A percentile compares a stretch with the other conserved stretches of the same genome.
These are phyloP conservation scores for Carposina sasakii DNA, from an alignment of 1,140 invertebrate genomes.

Conservation along the genomic window DNA sequence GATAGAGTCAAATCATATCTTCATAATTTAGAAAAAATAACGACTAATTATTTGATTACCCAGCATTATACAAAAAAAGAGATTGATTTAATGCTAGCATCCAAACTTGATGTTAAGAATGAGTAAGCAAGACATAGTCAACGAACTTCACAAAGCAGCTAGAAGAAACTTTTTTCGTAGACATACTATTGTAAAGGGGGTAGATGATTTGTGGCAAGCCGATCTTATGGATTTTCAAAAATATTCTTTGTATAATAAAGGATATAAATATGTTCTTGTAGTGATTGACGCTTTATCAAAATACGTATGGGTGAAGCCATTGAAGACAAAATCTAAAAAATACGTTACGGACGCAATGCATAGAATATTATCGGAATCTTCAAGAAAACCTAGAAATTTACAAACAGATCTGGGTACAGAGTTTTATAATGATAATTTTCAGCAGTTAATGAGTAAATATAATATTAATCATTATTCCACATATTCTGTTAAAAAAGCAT, in stretches of 20 bases:
- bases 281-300: conserved; percentile 34
- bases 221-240: conserved; percentile 50
- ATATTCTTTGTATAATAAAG: conserved; percentile 45
- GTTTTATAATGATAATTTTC: conserved; percentile 50
- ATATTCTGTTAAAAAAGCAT: conserved; percentile 56
- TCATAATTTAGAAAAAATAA: neutral
- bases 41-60: neutral
- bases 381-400: conserved; percentile 46
- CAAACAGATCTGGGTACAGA: conserved; percentile 63
- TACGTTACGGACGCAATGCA: conserved; percentile 16
- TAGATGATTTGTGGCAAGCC: conserved; percentile 53
- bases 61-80: neutral
- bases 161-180: conserved; percentile 45
- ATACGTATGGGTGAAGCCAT: conserved; percentile 53
- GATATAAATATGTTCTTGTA: conserved; percentile 58
- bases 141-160: conserved; percentile 45
- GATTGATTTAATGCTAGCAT: neutral
- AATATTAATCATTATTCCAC: conserved; percentile 63
- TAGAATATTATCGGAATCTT: conserved; percentile 24
- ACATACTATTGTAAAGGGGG: conserved; percentile 35
- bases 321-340: conserved; percentile 62
- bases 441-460: conserved; percentile 37
- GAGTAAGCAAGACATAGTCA: conserved; percentile 24
- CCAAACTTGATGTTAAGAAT: conserved; percentile 11
- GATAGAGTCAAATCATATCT: neutral